phyloP scores from a whole-genome alignment of 2,888 invertebrate species.

The Yponomeuta evonymella region DNA sequence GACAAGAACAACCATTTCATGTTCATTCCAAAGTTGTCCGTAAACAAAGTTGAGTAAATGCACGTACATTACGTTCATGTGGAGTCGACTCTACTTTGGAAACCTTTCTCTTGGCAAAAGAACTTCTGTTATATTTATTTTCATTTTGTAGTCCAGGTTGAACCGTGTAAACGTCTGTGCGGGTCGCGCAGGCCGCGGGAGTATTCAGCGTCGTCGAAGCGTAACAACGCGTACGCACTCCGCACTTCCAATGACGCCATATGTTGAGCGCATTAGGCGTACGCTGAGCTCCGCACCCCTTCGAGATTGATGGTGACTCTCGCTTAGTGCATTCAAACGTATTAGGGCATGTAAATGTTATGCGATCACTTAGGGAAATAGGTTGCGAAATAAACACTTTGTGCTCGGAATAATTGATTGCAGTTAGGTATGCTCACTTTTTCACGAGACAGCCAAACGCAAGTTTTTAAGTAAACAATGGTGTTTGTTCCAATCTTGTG shows the following conservation, averaged over 20 bases:
- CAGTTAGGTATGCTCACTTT: slow-evolving; percentile 14
- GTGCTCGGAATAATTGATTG: slow-evolving; percentile 10
- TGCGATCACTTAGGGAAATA: slow-evolving; percentile 68
- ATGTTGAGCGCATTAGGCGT: slow-evolving; percentile 64
- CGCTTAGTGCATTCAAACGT: slow-evolving; percentile 61
- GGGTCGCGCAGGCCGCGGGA: slow-evolving; percentile 41
- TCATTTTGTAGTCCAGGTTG: slow-evolving; percentile 2
- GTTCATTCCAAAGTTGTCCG: too few species aligned
- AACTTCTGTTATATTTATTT: too few species aligned
- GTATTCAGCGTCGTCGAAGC: slow-evolving; percentile 50
- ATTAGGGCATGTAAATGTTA: slow-evolving; percentile 73
- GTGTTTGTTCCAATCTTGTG: neutral
- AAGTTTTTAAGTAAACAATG: neutral
- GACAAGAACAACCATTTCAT: too few species aligned
- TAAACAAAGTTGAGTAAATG: too few species aligned
- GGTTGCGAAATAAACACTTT: slow-evolving; percentile 42
- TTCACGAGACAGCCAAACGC: neutral
- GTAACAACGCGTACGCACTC: slow-evolving; percentile 43
- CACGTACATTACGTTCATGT: too few species aligned
- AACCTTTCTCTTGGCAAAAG: too few species aligned
- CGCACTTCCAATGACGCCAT: slow-evolving; percentile 50
- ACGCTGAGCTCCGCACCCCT: slow-evolving; percentile 46
- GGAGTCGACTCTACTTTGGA: too few species aligned
- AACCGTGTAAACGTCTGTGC: slow-evolving; percentile 50
- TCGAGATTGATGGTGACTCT: slow-evolving; percentile 67